phyloP scores from a whole-genome alignment of 2,888 invertebrate species.

The Dicycla oo region DNA sequence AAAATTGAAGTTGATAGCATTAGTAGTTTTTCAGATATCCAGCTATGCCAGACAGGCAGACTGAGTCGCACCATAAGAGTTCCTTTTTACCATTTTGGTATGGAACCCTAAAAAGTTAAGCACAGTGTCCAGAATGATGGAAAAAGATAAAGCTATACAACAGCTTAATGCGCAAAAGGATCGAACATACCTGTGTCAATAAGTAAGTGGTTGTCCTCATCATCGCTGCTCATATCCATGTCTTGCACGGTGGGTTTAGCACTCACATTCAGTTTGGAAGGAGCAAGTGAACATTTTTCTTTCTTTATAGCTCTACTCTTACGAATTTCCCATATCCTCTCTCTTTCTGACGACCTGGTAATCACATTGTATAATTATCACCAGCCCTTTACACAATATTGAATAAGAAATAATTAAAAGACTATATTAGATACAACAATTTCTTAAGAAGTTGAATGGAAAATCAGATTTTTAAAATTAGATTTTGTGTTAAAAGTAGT shows the following conservation, averaged over 20 bases:
- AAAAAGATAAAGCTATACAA: conserved; percentile 4
- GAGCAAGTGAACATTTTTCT: background rate
- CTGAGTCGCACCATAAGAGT: too few relatives aligned
- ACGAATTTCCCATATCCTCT: conserved; percentile 28
- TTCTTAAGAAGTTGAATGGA: background rate
- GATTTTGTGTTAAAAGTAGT: too few relatives aligned
- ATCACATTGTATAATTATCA: background rate
- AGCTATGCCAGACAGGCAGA: too few relatives aligned
- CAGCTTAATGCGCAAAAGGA: background rate
- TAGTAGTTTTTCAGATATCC: too few relatives aligned
- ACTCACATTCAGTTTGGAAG: background rate
- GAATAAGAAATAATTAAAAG: background rate
- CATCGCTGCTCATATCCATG: conserved; percentile 38
- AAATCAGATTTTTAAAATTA: too few relatives aligned
- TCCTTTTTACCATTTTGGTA: too few relatives aligned
- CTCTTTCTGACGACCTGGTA: conserved; percentile 51
- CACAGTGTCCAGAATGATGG: background rate
- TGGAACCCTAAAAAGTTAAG: too few relatives aligned
- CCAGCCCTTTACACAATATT: background rate
- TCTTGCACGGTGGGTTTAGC: background rate
- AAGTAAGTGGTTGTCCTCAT: conserved; percentile 56
- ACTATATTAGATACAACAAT: background rate
- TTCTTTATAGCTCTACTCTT: conserved; percentile 15
- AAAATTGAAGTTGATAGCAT: too few relatives aligned
- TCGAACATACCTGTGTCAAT: conserved; percentile 68